These are phyloP conservation scores for Pycnomerus fuliginosus DNA, from an alignment of 2,888 invertebrate species.

Conservation along the genomic window DNA sequence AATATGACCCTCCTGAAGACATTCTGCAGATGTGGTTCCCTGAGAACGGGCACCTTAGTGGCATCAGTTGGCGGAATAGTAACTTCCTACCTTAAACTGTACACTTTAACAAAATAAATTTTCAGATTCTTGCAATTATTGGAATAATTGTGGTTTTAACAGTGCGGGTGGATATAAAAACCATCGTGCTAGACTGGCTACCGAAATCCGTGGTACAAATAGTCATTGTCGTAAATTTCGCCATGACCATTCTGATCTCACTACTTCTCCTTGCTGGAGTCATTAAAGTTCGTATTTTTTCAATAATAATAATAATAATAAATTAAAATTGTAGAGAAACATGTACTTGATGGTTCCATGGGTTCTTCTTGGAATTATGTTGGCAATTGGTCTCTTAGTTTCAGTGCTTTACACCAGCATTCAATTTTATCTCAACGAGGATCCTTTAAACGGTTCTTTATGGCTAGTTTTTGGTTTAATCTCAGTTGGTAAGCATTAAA, in stretches of 20 bases:
- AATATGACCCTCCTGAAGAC: conserved; percentile 55
- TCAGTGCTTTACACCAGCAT: conserved; percentile 79
- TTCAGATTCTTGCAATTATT: conserved; percentile 64
- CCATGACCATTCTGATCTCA: conserved; percentile 81
- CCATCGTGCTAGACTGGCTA: conserved; percentile 74
- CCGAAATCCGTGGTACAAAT: conserved; percentile 71
- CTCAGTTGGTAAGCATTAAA: conserved; percentile 58
- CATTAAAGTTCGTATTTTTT: conserved; percentile 60
- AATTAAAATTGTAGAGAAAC: conserved; percentile 63
- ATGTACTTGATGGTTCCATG: conserved; percentile 82
- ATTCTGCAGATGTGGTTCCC: conserved; percentile 72
- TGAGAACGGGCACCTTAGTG: conserved; percentile 72
- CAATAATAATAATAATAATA: conserved; percentile 4
- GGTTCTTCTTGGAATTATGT: conserved; percentile 78
- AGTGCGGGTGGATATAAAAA: conserved; percentile 68
- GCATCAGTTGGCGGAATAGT: conserved; percentile 73
- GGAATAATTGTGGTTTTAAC: conserved; percentile 70
- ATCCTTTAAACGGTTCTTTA: conserved; percentile 58
- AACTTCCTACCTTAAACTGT: conserved; percentile 39
- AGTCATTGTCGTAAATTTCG: conserved; percentile 75
- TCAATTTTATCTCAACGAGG: conserved; percentile 66
- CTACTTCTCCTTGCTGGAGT: conserved; percentile 73
- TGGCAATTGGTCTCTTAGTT: conserved; percentile 73
- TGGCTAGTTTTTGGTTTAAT: conserved; percentile 65
- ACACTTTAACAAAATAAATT: conserved; percentile 22